These are phyloP conservation scores for Porites evermanni DNA, from an alignment of 92 coral and sea anemone species.

Conservation along the genomic window DNA sequence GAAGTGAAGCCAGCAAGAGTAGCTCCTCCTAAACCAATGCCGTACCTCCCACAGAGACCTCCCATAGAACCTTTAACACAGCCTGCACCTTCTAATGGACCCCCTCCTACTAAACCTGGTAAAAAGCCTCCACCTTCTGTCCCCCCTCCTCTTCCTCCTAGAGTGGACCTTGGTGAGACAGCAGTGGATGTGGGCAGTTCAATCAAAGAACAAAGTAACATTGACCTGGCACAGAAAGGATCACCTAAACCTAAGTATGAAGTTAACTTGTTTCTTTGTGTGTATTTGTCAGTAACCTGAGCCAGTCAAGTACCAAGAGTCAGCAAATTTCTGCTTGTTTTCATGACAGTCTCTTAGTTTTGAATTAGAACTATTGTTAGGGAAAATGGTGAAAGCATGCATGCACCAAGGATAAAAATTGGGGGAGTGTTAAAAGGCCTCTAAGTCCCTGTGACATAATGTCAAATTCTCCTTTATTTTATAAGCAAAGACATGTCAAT, in stretches of 20 bases:
- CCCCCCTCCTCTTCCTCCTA: constrained; percentile 70
- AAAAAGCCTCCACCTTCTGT: constrained; percentile 55
- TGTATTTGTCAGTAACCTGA: background rate
- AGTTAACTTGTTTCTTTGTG: background rate
- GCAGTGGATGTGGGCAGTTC: constrained; percentile 11
- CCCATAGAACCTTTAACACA: background rate
- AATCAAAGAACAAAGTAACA: background rate
- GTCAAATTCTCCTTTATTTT: too few relatives aligned
- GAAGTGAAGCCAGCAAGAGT: background rate
- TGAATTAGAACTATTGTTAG: too few relatives aligned
- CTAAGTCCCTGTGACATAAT: too few relatives aligned
- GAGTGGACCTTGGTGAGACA: constrained; percentile 73
- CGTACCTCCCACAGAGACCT: background rate
- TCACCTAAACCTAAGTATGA: constrained; percentile 31
- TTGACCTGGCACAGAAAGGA: constrained; percentile 21
- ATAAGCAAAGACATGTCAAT: too few relatives aligned
- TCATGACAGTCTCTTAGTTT: too few relatives aligned
- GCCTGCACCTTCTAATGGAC: background rate
- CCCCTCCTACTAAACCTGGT: constrained; percentile 18
- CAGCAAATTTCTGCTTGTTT: too few relatives aligned
- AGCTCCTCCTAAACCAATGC: constrained; percentile 22
- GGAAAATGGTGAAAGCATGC: too few relatives aligned
- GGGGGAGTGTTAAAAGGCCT: too few relatives aligned
- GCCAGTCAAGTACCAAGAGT: too few relatives aligned
- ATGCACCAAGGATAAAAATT: too few relatives aligned